Evolutionary conservation across 2,113 vertebrate species (phyloP).

Genomic region (Ophthalmolycus amberensis): DNA sequence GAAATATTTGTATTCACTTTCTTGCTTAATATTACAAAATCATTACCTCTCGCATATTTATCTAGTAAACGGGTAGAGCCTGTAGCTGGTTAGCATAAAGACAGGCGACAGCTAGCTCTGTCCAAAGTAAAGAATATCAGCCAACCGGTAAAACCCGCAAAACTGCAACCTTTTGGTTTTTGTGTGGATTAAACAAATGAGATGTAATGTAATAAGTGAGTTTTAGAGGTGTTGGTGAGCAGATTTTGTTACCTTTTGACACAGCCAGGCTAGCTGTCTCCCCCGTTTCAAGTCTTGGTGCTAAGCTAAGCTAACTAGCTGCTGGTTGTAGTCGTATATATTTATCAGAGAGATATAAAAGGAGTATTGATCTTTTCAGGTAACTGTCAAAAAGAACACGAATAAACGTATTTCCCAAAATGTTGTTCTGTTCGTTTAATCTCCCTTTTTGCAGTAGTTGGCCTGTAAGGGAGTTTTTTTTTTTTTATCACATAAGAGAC

Average conservation of each 20-base stretch:
- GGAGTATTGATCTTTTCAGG: neutral
- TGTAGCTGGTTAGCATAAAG: neutral
- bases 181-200: neutral
- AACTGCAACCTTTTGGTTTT: neutral
- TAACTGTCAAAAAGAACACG: neutral
- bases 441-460: neutral
- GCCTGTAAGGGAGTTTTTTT: too few species aligned
- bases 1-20: too few species aligned
- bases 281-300: neutral
- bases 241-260: neutral
- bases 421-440: neutral
- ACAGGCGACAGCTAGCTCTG: neutral
- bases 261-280: neutral
- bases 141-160: neutral
- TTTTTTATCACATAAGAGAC: neutral
- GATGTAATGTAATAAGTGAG: neutral
- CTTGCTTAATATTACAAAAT: too few species aligned
- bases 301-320: neutral
- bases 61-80: neutral
- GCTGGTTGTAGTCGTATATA: neutral
- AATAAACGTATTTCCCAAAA: neutral
- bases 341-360: neutral
- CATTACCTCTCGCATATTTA: neutral
- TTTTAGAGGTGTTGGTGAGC: neutral
- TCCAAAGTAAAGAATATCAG: neutral